phyloP scores from a whole-genome alignment of 2,113 vertebrate species.

The Mystacornis crossleyi region DNA sequence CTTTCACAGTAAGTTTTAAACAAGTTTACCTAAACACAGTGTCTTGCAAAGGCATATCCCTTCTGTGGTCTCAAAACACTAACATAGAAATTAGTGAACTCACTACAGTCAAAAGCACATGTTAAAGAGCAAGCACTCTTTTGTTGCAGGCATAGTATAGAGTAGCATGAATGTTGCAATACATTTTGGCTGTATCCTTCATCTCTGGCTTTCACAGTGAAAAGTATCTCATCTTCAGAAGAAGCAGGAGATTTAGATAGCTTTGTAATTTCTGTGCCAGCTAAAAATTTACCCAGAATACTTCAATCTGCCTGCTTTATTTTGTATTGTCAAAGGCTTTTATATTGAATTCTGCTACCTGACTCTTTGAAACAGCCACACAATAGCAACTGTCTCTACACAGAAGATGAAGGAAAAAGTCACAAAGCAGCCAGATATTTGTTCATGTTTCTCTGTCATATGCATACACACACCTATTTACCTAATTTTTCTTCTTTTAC shows the following conservation, averaged over 20 bases:
- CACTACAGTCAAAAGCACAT: not conserved
- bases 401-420: not conserved
- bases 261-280: not conserved
- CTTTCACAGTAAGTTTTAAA: not conserved
- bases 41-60: not conserved
- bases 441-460: not conserved
- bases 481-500: not conserved
- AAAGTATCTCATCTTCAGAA: not conserved
- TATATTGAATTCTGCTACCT: not conserved
- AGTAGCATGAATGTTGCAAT: not conserved
- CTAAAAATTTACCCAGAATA: not conserved
- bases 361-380: not conserved
- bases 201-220: not conserved
- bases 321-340: not conserved
- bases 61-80: not conserved
- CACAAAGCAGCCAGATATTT: not conserved
- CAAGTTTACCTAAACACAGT: not conserved
- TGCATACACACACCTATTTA: not conserved
- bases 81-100: not conserved
- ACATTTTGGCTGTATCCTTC: not conserved
- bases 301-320: not conserved
- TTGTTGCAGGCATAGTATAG: not conserved
- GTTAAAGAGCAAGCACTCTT: not conserved
- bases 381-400: not conserved
- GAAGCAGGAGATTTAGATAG: fast-evolving